Base-by-base conservation (phyloP, 2,797 vertebrate species). In the Gadopsis marmoratus region DNA sequence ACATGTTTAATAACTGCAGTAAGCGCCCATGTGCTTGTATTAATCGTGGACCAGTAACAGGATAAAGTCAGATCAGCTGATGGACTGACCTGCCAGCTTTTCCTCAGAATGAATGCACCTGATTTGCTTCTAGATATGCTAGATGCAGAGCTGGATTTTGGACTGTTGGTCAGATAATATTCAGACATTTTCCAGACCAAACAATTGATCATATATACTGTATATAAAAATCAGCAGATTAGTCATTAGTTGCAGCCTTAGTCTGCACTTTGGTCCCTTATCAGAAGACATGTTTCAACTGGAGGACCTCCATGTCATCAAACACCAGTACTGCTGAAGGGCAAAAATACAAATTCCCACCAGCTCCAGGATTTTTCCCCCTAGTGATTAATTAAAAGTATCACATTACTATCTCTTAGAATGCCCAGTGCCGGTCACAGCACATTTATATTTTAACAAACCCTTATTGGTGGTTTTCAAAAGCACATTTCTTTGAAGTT, bases 21-120 rank as follows among this genome's bases (percentile, higher is more conserved):
- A 74, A 77, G 58, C 33, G 54, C 17, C 26, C 71, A 29, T 60
- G 63, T 64, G 17, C 50, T 61, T 74, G 54, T 82, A 71, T 71
- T 56, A 26, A 35, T 37, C 43, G 56, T 23, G 31, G 29, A 74
- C 64, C 14, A 58, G 26, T 26, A 23, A 54, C 11, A 59, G 69
- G 55, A 76, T 78, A 8, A 41, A 55, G 21, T 56, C 50, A 54
- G 48, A 73, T 71, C 72, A 78, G 62, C 70, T 50, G 71, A 75
- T 54, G 17, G 26, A 33, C 41, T 31, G 50, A 76, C 60, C 72
- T 11, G 59, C 62, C 67, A 66, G 48, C 33, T 72, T 47, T 41
- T n/a, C 26, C 17, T 41, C 4, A 48, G 73, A 37, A 12, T 6
- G 50, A 33, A 55, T 45, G 3, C 7, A 48, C 12, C 17, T 10